Evolutionary conservation across 2,797 vertebrate genomes (phyloP).

Genomic region (Gobionotothen gibberifrons): DNA sequence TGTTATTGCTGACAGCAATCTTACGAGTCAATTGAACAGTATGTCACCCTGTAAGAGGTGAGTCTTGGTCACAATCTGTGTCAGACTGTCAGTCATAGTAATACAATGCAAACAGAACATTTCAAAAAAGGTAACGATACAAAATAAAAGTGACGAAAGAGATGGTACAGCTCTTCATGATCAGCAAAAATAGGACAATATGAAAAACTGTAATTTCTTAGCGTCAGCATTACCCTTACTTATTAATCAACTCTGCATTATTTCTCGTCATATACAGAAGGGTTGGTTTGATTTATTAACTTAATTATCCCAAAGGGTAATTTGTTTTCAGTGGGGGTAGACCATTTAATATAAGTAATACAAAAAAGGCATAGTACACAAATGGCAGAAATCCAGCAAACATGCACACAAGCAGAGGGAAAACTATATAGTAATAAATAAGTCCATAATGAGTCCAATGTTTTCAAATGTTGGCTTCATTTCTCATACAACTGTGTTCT

Average conservation of each 20-base stretch:
- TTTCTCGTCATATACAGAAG: neutral
- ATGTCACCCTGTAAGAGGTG: neutral
- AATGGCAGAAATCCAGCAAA: neutral
- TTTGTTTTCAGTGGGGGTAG: neutral
- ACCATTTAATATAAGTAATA: neutral
- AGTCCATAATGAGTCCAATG: neutral
- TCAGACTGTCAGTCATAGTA: neutral
- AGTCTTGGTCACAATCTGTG: neutral
- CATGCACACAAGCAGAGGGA: no score
- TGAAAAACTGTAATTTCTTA: neutral
- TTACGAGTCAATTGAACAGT: neutral
- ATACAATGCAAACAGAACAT: neutral
- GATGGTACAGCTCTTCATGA: neutral
- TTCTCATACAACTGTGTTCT: neutral
- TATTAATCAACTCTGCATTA: neutral
- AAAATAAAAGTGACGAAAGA: neutral
- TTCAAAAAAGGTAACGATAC: neutral
- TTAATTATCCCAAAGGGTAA: neutral
- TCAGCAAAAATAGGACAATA: neutral
- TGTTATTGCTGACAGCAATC: neutral
- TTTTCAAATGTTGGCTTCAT: neutral
- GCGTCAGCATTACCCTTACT: neutral
- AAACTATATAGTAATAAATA: neutral
- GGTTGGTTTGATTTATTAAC: slow-evolving; percentile 18
- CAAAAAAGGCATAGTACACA: neutral